Conservation (phyloP, 1,140 invertebrate genomes). For the Calliphora vicina region DNA sequence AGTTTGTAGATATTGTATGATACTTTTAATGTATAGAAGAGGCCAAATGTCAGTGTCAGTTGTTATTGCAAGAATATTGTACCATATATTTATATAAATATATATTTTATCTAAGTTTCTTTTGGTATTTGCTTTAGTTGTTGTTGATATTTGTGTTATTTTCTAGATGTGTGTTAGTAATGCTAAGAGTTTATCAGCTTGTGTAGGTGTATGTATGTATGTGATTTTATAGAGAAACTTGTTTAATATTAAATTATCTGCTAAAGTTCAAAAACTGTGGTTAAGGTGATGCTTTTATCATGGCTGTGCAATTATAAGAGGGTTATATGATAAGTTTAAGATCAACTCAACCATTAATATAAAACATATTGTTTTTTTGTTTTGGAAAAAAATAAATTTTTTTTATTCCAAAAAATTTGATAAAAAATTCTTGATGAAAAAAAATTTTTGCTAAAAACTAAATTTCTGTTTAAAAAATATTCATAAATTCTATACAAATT, state of each 20-base stretch:
- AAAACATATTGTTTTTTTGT: too few relatives aligned
- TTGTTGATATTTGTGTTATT: background rate
- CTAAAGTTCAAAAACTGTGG: slow-evolving; percentile 18
- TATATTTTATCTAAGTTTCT: background rate
- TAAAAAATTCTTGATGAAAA: too few relatives aligned
- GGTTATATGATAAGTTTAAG: background rate
- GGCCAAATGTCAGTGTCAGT: slow-evolving; percentile 29
- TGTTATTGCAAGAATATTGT: background rate
- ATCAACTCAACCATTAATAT: too few relatives aligned
- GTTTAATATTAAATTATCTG: slow-evolving; percentile 28
- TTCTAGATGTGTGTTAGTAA: background rate
- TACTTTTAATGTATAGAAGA: background rate
- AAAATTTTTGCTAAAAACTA: too few relatives aligned
- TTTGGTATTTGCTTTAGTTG: background rate
- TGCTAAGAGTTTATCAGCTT: background rate
- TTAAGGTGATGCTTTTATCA: background rate
- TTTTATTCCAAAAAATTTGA: too few relatives aligned
- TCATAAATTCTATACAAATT: too few relatives aligned
- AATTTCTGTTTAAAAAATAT: too few relatives aligned
- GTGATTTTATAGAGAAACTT: background rate
- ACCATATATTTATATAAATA: background rate
- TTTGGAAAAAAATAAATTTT: too few relatives aligned
- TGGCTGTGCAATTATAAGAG: background rate
- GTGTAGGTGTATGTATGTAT: background rate
- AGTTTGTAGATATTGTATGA: background rate